phyloP scores from a whole-genome alignment of 2,888 invertebrate species.

The Erebia aethiops region DNA sequence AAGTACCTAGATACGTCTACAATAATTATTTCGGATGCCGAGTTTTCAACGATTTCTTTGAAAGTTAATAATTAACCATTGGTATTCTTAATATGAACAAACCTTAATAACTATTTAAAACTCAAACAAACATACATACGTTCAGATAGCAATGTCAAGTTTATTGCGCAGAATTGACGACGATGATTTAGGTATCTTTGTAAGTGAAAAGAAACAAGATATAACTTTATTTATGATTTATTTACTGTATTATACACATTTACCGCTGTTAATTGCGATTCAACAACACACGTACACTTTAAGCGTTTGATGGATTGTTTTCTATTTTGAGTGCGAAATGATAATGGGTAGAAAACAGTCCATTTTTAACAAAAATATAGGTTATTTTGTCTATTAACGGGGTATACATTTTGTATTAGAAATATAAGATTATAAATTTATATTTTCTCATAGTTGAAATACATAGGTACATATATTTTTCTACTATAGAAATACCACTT shows the following conservation, averaged over 20 bases:
- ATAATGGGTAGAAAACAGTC: constrained; percentile 52
- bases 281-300: constrained; percentile 70
- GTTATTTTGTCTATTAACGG: constrained; percentile 31
- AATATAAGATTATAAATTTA: constrained; percentile 26
- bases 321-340: constrained; percentile 42
- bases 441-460: constrained; percentile 6
- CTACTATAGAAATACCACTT: neutral
- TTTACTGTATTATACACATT: constrained; percentile 64
- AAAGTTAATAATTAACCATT: too few species aligned
- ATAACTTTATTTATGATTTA: constrained; percentile 48
- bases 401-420: constrained; percentile 32
- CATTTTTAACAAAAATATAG: constrained; percentile 75
- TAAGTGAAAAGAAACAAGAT: constrained; percentile 55
- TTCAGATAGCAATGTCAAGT: too few species aligned
- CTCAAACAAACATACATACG: too few species aligned
- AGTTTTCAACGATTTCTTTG: too few species aligned
- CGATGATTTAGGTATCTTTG: too few species aligned
- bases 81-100: too few species aligned
- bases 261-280: constrained; percentile 64
- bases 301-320: constrained; percentile 57
- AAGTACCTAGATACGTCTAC: too few species aligned
- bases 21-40: too few species aligned
- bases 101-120: too few species aligned
- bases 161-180: too few species aligned
- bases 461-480: neutral